These are phyloP conservation scores for Lepidostoma basale DNA, from an alignment of 1,140 invertebrate species.

Conservation along the genomic window DNA sequence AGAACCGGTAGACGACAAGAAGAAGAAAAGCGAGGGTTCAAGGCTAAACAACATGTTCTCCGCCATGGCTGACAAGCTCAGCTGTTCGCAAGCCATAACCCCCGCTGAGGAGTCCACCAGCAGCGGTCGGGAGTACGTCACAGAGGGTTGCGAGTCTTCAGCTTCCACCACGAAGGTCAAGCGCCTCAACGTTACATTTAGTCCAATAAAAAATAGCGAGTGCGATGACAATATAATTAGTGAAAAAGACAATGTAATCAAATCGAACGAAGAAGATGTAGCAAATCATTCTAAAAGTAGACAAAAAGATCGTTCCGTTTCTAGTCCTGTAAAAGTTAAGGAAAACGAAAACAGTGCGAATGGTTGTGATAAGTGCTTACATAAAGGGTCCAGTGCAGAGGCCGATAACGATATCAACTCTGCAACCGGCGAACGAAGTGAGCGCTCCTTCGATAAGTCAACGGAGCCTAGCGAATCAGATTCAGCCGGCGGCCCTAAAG, in stretches of 20 bases:
- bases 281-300: slow-evolving; percentile 25
- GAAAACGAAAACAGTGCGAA: slow-evolving; percentile 15
- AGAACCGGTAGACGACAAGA: slow-evolving; percentile 39
- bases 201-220: slow-evolving; percentile 50
- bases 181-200: slow-evolving; percentile 60
- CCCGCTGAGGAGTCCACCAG: slow-evolving; percentile 59
- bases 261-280: slow-evolving; percentile 30
- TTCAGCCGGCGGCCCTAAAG: slow-evolving; percentile 46
- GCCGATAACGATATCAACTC: slow-evolving; percentile 39
- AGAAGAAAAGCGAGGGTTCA: slow-evolving; percentile 43
- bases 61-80: slow-evolving; percentile 58
- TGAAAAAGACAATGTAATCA: slow-evolving; percentile 46
- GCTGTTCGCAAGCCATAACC: slow-evolving; percentile 55
- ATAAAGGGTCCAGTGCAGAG: slow-evolving; percentile 33
- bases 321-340: slow-evolving; percentile 21
- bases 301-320: slow-evolving; percentile 26
- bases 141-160: slow-evolving; percentile 49
- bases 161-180: slow-evolving; percentile 56
- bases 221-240: slow-evolving; percentile 42
- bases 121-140: slow-evolving; percentile 56
- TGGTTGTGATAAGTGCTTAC: slow-evolving; percentile 48
- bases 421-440: slow-evolving; percentile 45
- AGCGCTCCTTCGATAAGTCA: slow-evolving; percentile 51
- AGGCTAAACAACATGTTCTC: slow-evolving; percentile 62
- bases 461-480: slow-evolving; percentile 53